These are phyloP conservation scores for Esperia sulphurella DNA, from an alignment of 2,888 invertebrate genomes.

Conservation along the genomic window DNA sequence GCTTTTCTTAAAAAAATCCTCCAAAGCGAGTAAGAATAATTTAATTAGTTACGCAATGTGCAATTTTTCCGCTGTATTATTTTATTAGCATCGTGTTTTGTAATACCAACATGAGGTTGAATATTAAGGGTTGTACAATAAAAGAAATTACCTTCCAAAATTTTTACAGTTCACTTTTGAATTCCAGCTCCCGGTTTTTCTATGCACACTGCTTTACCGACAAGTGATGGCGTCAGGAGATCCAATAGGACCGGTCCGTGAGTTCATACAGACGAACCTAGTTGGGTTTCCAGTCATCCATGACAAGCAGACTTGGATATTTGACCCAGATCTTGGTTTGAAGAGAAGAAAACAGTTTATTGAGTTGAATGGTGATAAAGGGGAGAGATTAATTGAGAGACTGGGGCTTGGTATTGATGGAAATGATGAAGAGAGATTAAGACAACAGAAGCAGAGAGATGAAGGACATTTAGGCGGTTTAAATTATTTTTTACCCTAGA, in stretches of 20 bases:
- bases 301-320: constrained; percentile 77
- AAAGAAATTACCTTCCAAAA: not conserved
- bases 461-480: constrained; percentile 78
- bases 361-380: constrained; percentile 80
- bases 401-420: constrained; percentile 83
- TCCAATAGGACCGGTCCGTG: constrained; percentile 44
- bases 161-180: constrained; percentile 25
- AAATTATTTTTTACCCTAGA: constrained; percentile 51
- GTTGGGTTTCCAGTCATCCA: constrained; percentile 82
- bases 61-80: no score
- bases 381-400: constrained; percentile 82
- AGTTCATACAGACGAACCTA: constrained; percentile 71
- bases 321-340: constrained; percentile 82
- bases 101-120: no score
- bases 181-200: constrained; percentile 47
- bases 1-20: no score
- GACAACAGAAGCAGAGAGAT: constrained; percentile 74
- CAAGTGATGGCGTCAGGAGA: constrained; percentile 29
- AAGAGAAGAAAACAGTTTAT: constrained; percentile 80
- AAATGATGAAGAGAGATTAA: constrained; percentile 73
- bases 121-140: no score
- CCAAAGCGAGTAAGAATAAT: no score
- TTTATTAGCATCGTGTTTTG: no score
- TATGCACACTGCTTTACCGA: constrained; percentile 35
- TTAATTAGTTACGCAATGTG: no score